A percentile compares a stretch with the other conserved stretches of the same genome.
phyloP scores from a whole-genome alignment of 2,888 invertebrate genomes.

The Abrostola tripartita region DNA sequence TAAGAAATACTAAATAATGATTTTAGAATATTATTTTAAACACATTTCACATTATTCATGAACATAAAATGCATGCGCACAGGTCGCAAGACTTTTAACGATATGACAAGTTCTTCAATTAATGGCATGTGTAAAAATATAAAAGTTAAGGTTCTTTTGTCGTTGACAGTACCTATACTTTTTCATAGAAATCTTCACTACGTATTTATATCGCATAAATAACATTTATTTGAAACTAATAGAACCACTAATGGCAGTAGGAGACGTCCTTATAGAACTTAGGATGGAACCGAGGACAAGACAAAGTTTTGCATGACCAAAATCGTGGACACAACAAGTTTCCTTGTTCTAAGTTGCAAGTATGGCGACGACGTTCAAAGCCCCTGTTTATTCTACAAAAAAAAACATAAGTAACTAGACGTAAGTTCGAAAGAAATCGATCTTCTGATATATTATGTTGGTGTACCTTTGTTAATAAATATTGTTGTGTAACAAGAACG shows the following conservation, averaged over 20 bases:
- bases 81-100: too few species aligned
- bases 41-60: too few species aligned
- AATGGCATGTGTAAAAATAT: too few species aligned
- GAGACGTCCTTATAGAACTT: conserved; percentile 16
- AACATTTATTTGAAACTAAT: conserved; percentile 7
- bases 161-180: neutral
- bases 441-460: too few species aligned
- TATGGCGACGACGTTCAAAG: conserved; percentile 9
- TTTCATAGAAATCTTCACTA: neutral
- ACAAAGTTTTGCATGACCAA: conserved; percentile 36
- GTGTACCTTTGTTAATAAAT: too few species aligned
- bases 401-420: conserved; percentile 4
- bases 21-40: too few species aligned
- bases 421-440: too few species aligned
- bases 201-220: neutral
- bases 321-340: conserved; percentile 41
- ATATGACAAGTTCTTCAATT: too few species aligned
- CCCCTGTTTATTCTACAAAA: conserved; percentile 12
- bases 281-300: conserved; percentile 1
- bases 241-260: conserved; percentile 15
- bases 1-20: too few species aligned
- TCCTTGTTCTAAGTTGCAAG: conserved; percentile 21
- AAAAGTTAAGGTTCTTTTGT: too few species aligned
- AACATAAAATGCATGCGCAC: too few species aligned
- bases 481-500: neutral